Conservation (phyloP, 1,140 invertebrate genomes). For the Condylostylus longicornis region DNA sequence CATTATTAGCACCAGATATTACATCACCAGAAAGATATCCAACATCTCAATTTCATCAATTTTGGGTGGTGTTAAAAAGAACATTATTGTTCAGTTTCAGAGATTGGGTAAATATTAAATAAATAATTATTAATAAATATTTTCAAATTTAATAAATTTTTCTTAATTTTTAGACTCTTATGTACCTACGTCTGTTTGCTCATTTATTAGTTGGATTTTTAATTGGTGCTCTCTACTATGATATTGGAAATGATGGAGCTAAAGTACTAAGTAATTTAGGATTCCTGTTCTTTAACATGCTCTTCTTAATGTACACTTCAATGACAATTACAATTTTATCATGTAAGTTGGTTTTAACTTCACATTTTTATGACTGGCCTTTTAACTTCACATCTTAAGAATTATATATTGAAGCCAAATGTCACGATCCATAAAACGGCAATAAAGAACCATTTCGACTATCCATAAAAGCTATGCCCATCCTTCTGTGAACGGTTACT, state of each 20-base stretch:
- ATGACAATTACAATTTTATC: slow-evolving; percentile 96
- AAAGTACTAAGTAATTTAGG: slow-evolving; percentile 93
- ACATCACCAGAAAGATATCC: slow-evolving; percentile 54
- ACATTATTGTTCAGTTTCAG: slow-evolving; percentile 64
- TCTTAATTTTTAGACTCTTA: slow-evolving; percentile 64
- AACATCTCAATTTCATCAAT: slow-evolving; percentile 58
- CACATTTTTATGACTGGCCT: no score
- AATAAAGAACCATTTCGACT: no score
- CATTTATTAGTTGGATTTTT: slow-evolving; percentile 82
- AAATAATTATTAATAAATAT: slow-evolving; percentile 1
- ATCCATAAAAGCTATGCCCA: no score
- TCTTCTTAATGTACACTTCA: slow-evolving; percentile 96
- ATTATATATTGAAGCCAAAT: no score
- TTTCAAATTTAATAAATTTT: slow-evolving; percentile 3
- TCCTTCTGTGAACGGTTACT: no score
- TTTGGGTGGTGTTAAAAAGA: slow-evolving; percentile 64
- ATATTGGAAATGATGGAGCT: slow-evolving; percentile 84
- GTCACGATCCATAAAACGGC: no score
- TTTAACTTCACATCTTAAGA: no score
- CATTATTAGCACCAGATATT: slow-evolving; percentile 43
- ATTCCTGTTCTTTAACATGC: slow-evolving; percentile 94
- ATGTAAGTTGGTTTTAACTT: slow-evolving; percentile 69
- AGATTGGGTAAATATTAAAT: slow-evolving; percentile 52
- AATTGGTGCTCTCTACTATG: slow-evolving; percentile 83
- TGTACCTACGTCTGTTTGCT: slow-evolving; percentile 82